These are phyloP conservation scores for Acanthurus leucopareius DNA, from an alignment of 2,797 vertebrate genomes.

Conservation along the genomic window DNA sequence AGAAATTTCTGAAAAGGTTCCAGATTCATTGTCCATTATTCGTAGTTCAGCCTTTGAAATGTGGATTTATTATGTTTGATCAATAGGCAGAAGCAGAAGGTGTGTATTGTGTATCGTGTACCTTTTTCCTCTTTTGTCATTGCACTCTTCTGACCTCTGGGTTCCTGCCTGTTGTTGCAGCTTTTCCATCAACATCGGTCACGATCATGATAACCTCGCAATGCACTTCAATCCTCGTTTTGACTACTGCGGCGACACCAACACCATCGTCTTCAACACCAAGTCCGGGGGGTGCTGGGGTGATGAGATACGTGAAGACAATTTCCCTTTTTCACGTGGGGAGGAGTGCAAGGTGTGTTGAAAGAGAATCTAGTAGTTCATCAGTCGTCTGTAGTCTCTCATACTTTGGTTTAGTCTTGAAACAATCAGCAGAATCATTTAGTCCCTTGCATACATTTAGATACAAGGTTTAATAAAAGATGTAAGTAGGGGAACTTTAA, in stretches of 20 bases:
- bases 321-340: slow-evolving; percentile 78
- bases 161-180: slow-evolving; percentile 51
- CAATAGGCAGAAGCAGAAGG: neutral
- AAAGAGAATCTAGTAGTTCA: neutral
- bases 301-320: slow-evolving; percentile 32
- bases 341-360: slow-evolving; percentile 82
- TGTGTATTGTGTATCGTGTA: neutral
- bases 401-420: neutral
- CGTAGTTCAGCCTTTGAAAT: neutral
- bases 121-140: slow-evolving; percentile 18
- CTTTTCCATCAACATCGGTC: slow-evolving; percentile 86
- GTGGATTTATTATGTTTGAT: neutral
- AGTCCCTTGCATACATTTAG: neutral
- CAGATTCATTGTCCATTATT: neutral
- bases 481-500: neutral
- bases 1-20: neutral
- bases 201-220: slow-evolving; percentile 72
- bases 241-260: fast-evolving
- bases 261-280: slow-evolving; percentile 79
- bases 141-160: neutral
- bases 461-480: neutral
- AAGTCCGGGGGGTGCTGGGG: slow-evolving; percentile 78
- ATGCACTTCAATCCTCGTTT: slow-evolving; percentile 88
- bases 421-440: neutral
- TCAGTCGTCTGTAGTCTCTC: neutral